phyloP scores from a whole-genome alignment of 2,113 vertebrate genomes.

The Erythrolamprus reginae region DNA sequence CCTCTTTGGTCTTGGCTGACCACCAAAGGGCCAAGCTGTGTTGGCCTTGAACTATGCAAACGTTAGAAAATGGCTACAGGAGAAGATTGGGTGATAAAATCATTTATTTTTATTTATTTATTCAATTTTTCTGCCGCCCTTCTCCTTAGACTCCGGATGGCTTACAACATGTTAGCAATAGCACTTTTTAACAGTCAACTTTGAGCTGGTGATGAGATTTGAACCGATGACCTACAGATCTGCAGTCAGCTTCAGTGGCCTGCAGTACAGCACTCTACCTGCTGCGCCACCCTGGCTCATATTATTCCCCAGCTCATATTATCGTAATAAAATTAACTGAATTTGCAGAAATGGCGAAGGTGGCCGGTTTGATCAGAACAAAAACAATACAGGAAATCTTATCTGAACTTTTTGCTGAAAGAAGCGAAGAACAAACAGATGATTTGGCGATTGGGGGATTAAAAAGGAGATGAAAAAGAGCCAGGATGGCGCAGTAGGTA shows the following conservation, averaged over 20 bases:
- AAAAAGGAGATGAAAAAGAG: not conserved
- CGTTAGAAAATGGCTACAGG: not conserved
- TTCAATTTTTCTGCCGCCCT: too few species aligned
- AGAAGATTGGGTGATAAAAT: not conserved
- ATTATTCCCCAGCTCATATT: too few species aligned
- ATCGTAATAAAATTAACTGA: not conserved
- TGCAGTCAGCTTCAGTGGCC: too few species aligned
- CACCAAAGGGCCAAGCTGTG: not conserved
- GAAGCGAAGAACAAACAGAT: not conserved
- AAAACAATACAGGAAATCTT: not conserved
- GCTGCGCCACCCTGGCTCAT: too few species aligned
- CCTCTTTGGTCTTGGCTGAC: not conserved
- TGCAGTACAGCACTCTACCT: too few species aligned
- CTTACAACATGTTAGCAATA: too few species aligned
- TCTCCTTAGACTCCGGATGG: too few species aligned
- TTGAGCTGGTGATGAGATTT: too few species aligned
- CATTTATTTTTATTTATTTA: too few species aligned
- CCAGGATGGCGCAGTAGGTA: too few species aligned
- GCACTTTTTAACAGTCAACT: too few species aligned
- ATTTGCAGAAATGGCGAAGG: not conserved
- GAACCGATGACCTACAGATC: too few species aligned
- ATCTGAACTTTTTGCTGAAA: not conserved
- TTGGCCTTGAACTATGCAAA: not conserved
- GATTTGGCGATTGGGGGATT: not conserved
- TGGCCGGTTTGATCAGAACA: not conserved